Evolutionary conservation across 2,888 invertebrate genomes (phyloP), one percentile per base, ranked within the genome.

Genomic region (Athripsodes cinereus): DNA sequence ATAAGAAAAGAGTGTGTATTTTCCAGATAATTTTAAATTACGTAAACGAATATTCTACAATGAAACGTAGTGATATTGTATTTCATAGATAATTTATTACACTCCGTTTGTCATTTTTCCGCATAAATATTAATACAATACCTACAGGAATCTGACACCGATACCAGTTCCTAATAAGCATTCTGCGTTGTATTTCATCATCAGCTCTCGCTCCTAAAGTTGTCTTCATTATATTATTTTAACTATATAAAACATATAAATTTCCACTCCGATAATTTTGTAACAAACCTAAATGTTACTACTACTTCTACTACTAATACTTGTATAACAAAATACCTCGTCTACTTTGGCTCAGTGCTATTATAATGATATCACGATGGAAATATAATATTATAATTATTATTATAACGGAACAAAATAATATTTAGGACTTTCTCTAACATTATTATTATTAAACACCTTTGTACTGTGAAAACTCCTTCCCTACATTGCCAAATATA

Each of bases 121-220:
- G 11, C 31, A 31, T 31, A 31, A 31, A 31, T 31, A 31, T 31
- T 31, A 31, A 31, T 31, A 31, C 6, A 6, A 8, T 31, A 31
- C 31, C 6, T 31, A 6, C 31, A 31, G 8, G 31, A 51, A 58
- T 50, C 58, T 51, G 54, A 58, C 58, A 50, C 54, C 46, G 34
- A 34, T 50, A 40, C 50, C 51, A 51, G 57, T n/a, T n/a, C 59
- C 56, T 57, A 59, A 62, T 62, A 62, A 62, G 31, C 31, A 31
- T 31, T 31, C 11, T 6, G 31, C 11, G 31, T 31, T 31, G 31
- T 31, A 11, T 31, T 31, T 31, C 31, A 31, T 31, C 31, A 11
- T 11, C 11, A n/a, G 31, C 31, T 31, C 31, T n/a, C n/a, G n/a
- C n/a, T n/a, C 8, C 31, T 11, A 11, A 31, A 31, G 31, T 31